Evolutionary conservation across 2,113 vertebrate genomes (phyloP).

Genomic region (Pyxicephalus adspersus): DNA sequence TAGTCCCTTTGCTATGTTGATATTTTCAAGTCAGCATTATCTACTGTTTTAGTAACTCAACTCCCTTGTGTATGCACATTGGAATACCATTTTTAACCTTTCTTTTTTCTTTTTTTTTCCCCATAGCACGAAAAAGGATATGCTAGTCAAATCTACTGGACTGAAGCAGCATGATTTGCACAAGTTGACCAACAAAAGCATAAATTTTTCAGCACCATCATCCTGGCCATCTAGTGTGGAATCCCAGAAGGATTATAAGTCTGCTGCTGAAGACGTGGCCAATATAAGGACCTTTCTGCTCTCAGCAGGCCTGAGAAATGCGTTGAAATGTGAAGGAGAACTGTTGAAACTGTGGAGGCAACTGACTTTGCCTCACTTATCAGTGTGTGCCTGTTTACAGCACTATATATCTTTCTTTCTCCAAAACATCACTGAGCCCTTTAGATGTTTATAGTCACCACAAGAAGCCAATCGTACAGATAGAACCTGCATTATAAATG

Average conservation of each 20-base stretch:
- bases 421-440: conserved; percentile 93
- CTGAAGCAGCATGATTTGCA: conserved; percentile 98
- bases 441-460: conserved; percentile 91
- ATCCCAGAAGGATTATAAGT: conserved; percentile 78
- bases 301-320: conserved; percentile 97
- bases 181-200: conserved; percentile 89
- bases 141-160: conserved; percentile 96
- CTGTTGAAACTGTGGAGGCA: conserved; percentile 80
- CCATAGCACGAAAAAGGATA: conserved; percentile 96
- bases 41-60: no score
- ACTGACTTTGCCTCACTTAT: conserved; percentile 78
- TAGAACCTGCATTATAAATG: conserved; percentile 95
- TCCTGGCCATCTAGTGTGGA: conserved; percentile 85
- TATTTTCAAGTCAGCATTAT: no score
- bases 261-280: conserved; percentile 77
- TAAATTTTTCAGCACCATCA: conserved; percentile 90
- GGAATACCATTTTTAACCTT: neutral
- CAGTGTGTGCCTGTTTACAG: conserved; percentile 99
- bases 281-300: conserved; percentile 79
- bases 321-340: conserved; percentile 83
- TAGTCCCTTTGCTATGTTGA: no score
- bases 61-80: no score
- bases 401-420: conserved; percentile 88
- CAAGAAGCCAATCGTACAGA: conserved; percentile 92
- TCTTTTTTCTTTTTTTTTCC: conserved; percentile 74